Evolutionary conservation across 2,797 vertebrate genomes (phyloP), one percentile per base, ranked within the genome.

Genomic region (Coregonus sp.): DNA sequence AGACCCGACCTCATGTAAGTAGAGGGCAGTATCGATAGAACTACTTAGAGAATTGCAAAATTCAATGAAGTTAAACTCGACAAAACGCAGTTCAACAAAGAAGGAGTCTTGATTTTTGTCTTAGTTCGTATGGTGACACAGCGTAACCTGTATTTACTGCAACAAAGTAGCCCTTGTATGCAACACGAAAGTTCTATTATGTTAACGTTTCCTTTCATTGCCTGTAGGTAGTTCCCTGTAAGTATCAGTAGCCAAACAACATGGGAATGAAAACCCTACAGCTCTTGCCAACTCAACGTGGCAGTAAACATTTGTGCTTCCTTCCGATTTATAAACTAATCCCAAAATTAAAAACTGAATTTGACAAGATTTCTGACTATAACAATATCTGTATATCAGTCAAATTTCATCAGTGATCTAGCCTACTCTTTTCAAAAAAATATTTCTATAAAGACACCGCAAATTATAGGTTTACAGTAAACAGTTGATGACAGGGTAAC

Each of bases 1-100:
- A 94, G 97, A 84, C 96, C 97, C 0, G 97, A 98, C n/a, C 94
- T 99, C 87, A 94, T 99, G 98, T 99, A 83, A 95, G 94, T 94
- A 15, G 5, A 5, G 5, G 6, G 71, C 56, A 59, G 6, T 59
- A 59, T n/a, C n/a, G 52, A 54, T 54, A 15, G 52, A n/a, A 56
- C 5, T 56, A 56, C 18, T 56, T 56, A 16, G 52, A 56, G 15
- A 5, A 16, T 56, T 47, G 40, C 40, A 9, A 2, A 47, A 47
- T 47, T 2, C 0, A 0, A 47, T 9, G 9, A 47, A 47, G 40
- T 12, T 47, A 47, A 47, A 47, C 9, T 47, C 40, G 9, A 47
- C 9, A 33, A 33, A 33, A 33, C 31, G 31, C 31, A 47, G 40
- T 47, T 47, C 11, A 47, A 47, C 40, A 12, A 47, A 9, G 40